These are phyloP conservation scores for Malurus cyaneus DNA, from an alignment of 2,113 vertebrate species.

Conservation along the genomic window DNA sequence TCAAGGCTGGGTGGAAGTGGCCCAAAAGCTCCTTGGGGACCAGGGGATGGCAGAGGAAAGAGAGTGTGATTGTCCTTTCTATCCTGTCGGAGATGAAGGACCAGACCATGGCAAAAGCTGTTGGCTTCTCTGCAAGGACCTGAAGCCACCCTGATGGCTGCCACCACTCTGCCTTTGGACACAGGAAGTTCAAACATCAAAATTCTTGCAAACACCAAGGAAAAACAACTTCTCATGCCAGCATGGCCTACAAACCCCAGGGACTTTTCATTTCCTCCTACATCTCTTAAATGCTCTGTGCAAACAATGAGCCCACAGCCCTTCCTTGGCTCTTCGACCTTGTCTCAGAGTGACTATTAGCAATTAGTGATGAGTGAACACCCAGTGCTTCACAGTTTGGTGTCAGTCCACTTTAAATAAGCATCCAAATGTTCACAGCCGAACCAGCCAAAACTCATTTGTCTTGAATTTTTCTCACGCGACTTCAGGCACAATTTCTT, in stretches of 20 bases:
- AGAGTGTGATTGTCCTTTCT: not conserved
- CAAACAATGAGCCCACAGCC: not conserved
- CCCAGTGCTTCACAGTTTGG: slow-evolving; percentile 36
- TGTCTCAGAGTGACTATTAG: not conserved
- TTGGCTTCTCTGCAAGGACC: not conserved
- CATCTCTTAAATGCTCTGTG: not conserved
- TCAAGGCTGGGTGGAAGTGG: not conserved
- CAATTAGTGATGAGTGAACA: not conserved
- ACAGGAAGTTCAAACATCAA: not conserved
- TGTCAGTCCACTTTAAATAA: slow-evolving; percentile 41
- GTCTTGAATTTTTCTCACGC: slow-evolving; percentile 46
- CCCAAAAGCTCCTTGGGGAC: not conserved
- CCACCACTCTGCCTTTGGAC: not conserved
- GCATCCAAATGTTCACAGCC: not conserved
- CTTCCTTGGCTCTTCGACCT: slow-evolving; percentile 4
- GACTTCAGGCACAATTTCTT: slow-evolving; percentile 33
- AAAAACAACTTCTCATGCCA: not conserved
- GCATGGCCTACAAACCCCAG: not conserved
- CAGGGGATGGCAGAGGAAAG: not conserved
- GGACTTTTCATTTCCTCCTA: not conserved
- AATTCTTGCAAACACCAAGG: not conserved
- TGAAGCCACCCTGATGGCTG: not conserved
- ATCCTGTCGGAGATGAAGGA: not conserved
- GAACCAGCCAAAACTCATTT: slow-evolving; percentile 49
- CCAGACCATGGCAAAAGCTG: rapidly evolving